These are phyloP conservation scores for Chamaea fasciata DNA, from an alignment of 2,113 vertebrate genomes.

Conservation along the genomic window DNA sequence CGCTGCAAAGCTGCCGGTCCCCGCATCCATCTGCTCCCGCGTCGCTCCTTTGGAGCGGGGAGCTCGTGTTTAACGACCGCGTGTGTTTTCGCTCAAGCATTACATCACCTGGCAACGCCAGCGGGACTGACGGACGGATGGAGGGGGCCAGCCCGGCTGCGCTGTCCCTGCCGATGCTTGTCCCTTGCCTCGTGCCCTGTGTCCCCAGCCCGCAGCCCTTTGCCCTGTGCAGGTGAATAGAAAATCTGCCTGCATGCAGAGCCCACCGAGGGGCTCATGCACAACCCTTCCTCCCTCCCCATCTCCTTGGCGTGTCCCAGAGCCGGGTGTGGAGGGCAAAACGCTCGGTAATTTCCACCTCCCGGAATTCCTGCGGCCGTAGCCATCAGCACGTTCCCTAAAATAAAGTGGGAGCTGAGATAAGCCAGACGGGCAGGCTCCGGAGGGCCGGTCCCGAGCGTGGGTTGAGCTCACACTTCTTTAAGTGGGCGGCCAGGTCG, in stretches of 20 bases:
- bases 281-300: rapidly evolving
- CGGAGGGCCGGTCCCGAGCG: neutral
- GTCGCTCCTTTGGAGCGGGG: neutral
- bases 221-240: neutral
- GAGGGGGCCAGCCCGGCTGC: neutral
- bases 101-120: neutral
- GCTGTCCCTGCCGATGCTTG: neutral
- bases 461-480: neutral
- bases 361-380: neutral
- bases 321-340: neutral
- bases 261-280: neutral
- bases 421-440: neutral
- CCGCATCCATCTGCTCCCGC: neutral
- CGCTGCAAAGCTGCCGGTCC: neutral
- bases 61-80: neutral
- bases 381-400: neutral
- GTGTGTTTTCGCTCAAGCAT: neutral
- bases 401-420: slow-evolving; percentile 1
- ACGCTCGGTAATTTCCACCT: neutral
- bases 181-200: neutral
- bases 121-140: neutral
- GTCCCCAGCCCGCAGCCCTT: neutral
- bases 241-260: neutral
- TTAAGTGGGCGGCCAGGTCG: neutral
- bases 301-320: neutral